Evolutionary conservation across 2,888 invertebrate genomes (phyloP).

Genomic region (Ormia ochracea): DNA sequence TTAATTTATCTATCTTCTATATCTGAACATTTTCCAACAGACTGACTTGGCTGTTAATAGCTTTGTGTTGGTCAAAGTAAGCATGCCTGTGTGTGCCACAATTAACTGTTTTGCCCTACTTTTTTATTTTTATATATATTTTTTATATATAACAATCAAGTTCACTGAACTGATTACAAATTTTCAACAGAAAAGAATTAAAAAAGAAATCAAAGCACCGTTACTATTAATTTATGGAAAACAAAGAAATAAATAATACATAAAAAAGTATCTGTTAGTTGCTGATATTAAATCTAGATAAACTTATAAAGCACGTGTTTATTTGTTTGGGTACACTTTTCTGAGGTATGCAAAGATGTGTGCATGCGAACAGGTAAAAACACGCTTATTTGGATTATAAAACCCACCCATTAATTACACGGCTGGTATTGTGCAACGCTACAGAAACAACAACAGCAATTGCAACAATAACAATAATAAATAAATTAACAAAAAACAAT

Average conservation of each 20-base stretch:
- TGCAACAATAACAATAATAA: too few relatives aligned
- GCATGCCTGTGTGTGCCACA: too few relatives aligned
- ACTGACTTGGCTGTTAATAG: not conserved
- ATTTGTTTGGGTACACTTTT: not conserved
- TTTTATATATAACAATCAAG: slow-evolving; percentile 11
- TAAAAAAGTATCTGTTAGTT: too few relatives aligned
- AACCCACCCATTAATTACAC: slow-evolving; percentile 36
- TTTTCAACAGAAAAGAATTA: not conserved
- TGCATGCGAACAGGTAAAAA: not conserved
- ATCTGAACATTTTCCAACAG: not conserved
- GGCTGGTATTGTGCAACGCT: not conserved
- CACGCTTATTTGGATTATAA: not conserved
- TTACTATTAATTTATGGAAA: slow-evolving; percentile 25
- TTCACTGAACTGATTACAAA: slow-evolving; percentile 41
- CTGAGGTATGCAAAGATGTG: not conserved
- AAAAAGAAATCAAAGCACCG: not conserved
- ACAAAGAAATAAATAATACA: not conserved
- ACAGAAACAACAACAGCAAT: not conserved
- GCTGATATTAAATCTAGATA: too few relatives aligned
- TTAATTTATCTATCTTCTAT: too few relatives aligned
- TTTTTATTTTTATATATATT: not conserved
- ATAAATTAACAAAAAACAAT: not conserved
- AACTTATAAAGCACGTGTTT: too few relatives aligned
- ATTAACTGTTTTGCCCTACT: too few relatives aligned
- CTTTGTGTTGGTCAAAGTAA: too few relatives aligned